A percentile compares a stretch with the other conserved stretches of the same genome.
These are phyloP conservation scores for Heteromyza rotundicornis DNA, from an alignment of 2,888 invertebrate species.

Conservation along the genomic window DNA sequence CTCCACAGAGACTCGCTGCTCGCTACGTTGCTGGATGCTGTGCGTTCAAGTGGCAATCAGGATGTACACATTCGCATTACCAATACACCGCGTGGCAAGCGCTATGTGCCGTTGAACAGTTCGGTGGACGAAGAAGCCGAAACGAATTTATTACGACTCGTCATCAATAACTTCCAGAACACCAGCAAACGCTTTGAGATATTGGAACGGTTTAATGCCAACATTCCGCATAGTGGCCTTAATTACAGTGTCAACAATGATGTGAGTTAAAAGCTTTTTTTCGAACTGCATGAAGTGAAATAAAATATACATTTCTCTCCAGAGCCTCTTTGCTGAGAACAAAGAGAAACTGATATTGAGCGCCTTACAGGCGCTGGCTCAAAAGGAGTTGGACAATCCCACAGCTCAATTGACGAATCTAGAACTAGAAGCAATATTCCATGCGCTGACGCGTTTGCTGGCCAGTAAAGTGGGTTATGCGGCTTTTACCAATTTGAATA, in stretches of 20 bases:
- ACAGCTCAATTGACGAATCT: slow-evolving; percentile 67
- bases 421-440: slow-evolving; percentile 94
- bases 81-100: slow-evolving; percentile 81
- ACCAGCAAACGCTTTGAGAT: slow-evolving; percentile 74
- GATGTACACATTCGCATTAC: slow-evolving; percentile 93
- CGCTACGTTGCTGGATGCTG: slow-evolving; percentile 95
- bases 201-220: slow-evolving; percentile 94
- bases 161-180: slow-evolving; percentile 66
- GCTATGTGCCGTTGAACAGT: slow-evolving; percentile 87
- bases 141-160: slow-evolving; percentile 73
- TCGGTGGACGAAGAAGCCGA: slow-evolving; percentile 97
- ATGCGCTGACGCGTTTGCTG: slow-evolving; percentile 88
- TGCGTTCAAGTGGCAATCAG: slow-evolving; percentile 94
- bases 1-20: slow-evolving; percentile 85
- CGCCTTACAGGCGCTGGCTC: slow-evolving; percentile 84
- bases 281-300: not conserved
- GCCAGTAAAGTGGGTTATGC: slow-evolving; percentile 98
- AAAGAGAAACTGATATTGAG: slow-evolving; percentile 95
- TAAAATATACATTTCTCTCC: slow-evolving; percentile 29
- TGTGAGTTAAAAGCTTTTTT: slow-evolving; percentile 67
- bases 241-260: slow-evolving; percentile 96
- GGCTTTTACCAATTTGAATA: slow-evolving; percentile 87
- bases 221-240: slow-evolving; percentile 96
- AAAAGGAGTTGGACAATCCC: slow-evolving; percentile 72
- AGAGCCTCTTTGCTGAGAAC: slow-evolving; percentile 97